Percentiles rank a stretch among this genome's conserved stretches.
Evolutionary conservation across 2,888 invertebrate genomes (phyloP).

Genomic region (Ectemnius cavifrons): DNA sequence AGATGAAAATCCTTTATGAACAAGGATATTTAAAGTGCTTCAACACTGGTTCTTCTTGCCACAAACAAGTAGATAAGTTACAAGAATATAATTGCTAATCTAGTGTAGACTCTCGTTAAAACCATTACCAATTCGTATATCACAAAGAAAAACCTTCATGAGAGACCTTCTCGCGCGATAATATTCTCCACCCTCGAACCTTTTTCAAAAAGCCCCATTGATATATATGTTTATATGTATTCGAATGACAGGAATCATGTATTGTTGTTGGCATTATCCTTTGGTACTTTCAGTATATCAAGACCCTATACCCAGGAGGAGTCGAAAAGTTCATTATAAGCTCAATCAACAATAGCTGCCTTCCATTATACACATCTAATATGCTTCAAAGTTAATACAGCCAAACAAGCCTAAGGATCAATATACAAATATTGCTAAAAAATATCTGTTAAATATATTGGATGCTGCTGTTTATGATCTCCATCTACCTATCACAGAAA

Average conservation of each 20-base stretch:
- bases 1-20: not conserved
- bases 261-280: constrained; percentile 14
- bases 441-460: constrained; percentile 54
- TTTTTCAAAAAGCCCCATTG: not conserved
- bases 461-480: constrained; percentile 56
- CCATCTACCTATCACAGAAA: constrained; percentile 72
- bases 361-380: constrained; percentile 29
- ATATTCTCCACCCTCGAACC: not conserved
- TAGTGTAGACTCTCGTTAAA: constrained; percentile 26
- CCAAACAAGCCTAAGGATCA: constrained; percentile 47
- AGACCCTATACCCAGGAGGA: constrained; percentile 29
- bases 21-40: constrained; percentile 4
- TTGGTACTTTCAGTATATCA: constrained; percentile 31
- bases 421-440: constrained; percentile 57
- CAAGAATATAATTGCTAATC: not conserved
- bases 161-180: constrained; percentile 3
- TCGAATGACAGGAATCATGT: constrained; percentile 8
- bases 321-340: constrained; percentile 30
- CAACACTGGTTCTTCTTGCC: constrained; percentile 9
- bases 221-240: constrained; percentile 13
- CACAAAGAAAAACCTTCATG: constrained; percentile 35
- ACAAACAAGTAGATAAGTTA: constrained; percentile 1
- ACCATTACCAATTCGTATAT: constrained; percentile 44
- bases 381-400: constrained; percentile 37
- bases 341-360: constrained; percentile 41